Percentiles rank a stretch among this genome's conserved stretches.
Conservation (phyloP, 2,888 invertebrate genomes). For the Nemapogon koenigi region DNA sequence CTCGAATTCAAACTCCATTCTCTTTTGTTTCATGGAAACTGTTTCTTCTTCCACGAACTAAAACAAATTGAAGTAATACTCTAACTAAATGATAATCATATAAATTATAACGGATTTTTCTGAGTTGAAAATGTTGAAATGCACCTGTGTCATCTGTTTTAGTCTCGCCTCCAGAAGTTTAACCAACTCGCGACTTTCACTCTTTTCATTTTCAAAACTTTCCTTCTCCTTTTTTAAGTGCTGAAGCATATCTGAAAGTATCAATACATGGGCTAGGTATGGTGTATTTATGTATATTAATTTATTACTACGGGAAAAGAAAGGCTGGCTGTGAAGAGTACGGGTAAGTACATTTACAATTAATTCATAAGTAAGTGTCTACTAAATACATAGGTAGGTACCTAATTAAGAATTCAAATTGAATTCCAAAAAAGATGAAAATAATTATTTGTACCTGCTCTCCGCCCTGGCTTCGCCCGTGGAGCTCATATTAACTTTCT, state of each 20-base stretch:
- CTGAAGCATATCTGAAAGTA: conserved; percentile 55
- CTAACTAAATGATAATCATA: background rate
- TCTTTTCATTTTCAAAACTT: conserved; percentile 60
- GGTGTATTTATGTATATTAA: no score
- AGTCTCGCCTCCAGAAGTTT: conserved; percentile 63
- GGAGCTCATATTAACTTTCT: no score
- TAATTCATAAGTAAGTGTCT: no score
- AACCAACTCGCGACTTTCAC: conserved; percentile 56
- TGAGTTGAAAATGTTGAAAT: background rate
- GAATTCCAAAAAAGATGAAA: no score
- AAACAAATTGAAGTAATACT: conserved; percentile 13
- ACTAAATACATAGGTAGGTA: no score
- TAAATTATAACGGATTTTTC: background rate
- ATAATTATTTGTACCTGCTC: no score
- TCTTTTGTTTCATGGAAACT: conserved; percentile 59
- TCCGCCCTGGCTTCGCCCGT: no score
- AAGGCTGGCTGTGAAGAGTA: no score
- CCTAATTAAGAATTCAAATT: no score
- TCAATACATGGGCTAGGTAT: no score
- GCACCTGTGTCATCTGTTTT: conserved; percentile 64
- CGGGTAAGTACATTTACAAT: no score
- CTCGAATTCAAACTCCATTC: conserved; percentile 66
- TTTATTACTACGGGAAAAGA: no score
- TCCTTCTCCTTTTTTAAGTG: conserved; percentile 62
- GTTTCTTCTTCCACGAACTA: conserved; percentile 56